A percentile compares a stretch with the other conserved stretches of the same genome.
phyloP scores from a whole-genome alignment of 2,888 invertebrate species.

The Drosophila vallismaia region DNA sequence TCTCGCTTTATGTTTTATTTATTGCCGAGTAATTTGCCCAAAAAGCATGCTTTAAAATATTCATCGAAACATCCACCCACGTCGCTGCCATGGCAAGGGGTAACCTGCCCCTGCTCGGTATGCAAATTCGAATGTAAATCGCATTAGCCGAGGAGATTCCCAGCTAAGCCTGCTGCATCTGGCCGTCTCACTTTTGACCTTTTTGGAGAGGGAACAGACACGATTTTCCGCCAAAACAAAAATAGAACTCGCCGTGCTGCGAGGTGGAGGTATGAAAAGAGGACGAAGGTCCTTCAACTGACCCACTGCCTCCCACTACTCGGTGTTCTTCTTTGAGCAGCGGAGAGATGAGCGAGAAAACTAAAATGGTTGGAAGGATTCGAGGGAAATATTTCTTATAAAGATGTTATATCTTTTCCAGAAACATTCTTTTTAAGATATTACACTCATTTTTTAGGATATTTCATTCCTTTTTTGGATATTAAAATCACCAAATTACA shows the following conservation, averaged over 20 bases:
- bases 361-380: background rate
- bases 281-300: conserved; percentile 12
- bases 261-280: background rate
- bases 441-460: too few species aligned
- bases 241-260: conserved; percentile 55
- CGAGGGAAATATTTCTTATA: too few species aligned
- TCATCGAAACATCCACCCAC: conserved; percentile 46
- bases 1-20: conserved; percentile 54
- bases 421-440: too few species aligned
- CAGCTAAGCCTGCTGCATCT: conserved; percentile 15
- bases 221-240: conserved; percentile 53
- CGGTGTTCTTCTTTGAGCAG: conserved; percentile 2
- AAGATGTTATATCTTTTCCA: too few species aligned
- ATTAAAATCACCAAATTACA: too few species aligned
- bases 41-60: conserved; percentile 75
- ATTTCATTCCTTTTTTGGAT: too few species aligned
- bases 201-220: conserved; percentile 29
- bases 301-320: conserved; percentile 12
- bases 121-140: conserved; percentile 47
- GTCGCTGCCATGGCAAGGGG: background rate
- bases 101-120: conserved; percentile 20
- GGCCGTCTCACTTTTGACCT: conserved; percentile 59
- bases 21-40: conserved; percentile 67
- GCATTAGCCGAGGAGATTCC: conserved; percentile 20
- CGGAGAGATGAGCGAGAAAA: background rate